Evolutionary conservation across 92 coral and sea anemone species (phyloP).

Genomic region (Parazoanthus swiftii): DNA sequence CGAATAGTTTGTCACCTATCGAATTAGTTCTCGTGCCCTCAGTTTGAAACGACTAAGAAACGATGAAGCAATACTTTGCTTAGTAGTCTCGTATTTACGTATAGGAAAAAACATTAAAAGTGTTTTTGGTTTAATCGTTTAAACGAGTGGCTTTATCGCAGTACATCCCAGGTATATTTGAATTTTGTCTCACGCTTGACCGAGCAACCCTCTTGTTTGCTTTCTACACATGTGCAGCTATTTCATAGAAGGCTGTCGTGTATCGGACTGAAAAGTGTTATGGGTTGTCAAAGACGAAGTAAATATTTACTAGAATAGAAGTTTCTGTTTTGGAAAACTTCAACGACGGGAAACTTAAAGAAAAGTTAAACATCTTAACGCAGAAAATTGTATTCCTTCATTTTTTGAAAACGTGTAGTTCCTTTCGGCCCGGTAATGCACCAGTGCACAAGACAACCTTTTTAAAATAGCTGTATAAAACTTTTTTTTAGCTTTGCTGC

Average conservation of each 20-base stretch:
- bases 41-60: not conserved
- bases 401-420: not conserved
- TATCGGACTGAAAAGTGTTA: no score
- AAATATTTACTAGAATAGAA: no score
- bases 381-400: not conserved
- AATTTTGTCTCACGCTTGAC: conserved; percentile 1
- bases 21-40: not conserved
- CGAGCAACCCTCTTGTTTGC: conserved; percentile 3
- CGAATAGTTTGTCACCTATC: not conserved
- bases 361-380: no score
- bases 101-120: not conserved
- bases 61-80: not conserved
- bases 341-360: no score
- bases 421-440: not conserved
- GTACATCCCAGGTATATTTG: not conserved
- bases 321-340: no score
- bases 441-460: no score
- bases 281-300: no score
- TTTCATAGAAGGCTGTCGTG: no score
- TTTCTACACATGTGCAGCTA: not conserved
- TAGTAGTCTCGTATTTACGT: not conserved
- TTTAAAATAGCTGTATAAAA: not conserved
- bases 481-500: not conserved
- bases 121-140: not conserved
- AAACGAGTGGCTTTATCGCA: not conserved